These are phyloP conservation scores for Mus minutoides DNA, from an alignment of 2,797 vertebrate species.

Conservation along the genomic window DNA sequence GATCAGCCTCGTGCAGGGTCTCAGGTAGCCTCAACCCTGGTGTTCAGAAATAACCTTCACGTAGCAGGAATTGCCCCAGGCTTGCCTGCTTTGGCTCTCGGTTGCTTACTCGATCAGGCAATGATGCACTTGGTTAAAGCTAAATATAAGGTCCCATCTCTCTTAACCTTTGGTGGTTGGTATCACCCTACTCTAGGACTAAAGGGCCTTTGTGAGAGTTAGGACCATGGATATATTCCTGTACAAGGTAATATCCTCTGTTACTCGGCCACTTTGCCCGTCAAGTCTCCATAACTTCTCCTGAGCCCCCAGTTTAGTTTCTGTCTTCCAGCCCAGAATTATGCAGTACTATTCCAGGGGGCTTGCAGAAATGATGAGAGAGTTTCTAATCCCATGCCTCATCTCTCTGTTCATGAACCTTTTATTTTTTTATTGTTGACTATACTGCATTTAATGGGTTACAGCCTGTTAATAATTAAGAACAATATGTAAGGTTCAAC, in stretches of 20 bases:
- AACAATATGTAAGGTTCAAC: conserved; percentile 46
- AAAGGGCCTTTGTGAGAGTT: background rate
- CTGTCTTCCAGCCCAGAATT: background rate
- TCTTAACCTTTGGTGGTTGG: conserved; percentile 38
- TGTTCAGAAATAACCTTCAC: background rate
- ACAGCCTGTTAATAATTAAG: conserved; percentile 73
- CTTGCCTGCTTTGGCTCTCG: conserved; percentile 20
- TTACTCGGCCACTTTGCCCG: background rate
- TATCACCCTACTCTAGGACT: background rate
- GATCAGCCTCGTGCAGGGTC: background rate
- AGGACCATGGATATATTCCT: background rate
- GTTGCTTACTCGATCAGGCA: background rate
- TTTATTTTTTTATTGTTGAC: background rate
- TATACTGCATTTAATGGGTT: conserved; percentile 56
- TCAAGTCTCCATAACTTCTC: background rate
- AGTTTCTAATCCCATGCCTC: background rate
- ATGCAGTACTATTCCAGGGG: conserved; percentile 14
- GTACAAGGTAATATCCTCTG: background rate
- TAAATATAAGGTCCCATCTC: background rate
- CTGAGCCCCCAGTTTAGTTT: background rate
- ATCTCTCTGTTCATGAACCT: conserved; percentile 4
- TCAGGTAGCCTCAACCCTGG: background rate
- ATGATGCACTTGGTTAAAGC: background rate
- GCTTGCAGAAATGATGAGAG: conserved; percentile 29
- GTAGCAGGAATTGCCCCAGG: background rate